phyloP scores from a whole-genome alignment of 2,113 vertebrate species.

The Eolophus roseicapilla region DNA sequence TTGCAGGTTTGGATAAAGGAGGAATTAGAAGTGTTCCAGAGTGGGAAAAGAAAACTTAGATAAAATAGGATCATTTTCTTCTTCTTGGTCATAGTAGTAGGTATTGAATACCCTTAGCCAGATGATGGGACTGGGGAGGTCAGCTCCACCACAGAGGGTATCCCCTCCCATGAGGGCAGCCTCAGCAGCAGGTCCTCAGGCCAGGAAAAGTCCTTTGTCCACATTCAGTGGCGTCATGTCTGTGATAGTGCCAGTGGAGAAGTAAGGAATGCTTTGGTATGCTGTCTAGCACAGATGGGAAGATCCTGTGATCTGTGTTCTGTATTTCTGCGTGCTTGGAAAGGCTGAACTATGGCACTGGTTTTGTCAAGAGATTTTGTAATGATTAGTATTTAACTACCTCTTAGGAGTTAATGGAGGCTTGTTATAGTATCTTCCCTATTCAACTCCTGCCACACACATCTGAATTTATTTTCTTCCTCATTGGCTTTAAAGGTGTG shows the following conservation, averaged over 20 bases:
- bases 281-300: background rate
- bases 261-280: background rate
- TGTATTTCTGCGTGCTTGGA: background rate
- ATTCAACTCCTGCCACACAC: background rate
- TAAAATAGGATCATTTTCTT: background rate
- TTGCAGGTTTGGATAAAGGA: slow-evolving; percentile 1
- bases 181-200: background rate
- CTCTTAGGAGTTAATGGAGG: slow-evolving; percentile 9
- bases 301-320: background rate
- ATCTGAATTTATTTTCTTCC: slow-evolving; percentile 64
- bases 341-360: background rate
- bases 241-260: background rate
- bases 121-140: background rate
- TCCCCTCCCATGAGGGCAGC: background rate
- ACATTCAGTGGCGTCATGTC: background rate
- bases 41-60: background rate
- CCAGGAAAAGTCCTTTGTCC: background rate
- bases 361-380: slow-evolving; percentile 26
- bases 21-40: background rate
- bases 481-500: slow-evolving; percentile 53
- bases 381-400: slow-evolving; percentile 30
- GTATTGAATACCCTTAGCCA: background rate
- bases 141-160: background rate
- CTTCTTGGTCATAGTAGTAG: background rate
- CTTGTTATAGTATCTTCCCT: slow-evolving; percentile 16